Percentiles rank a stretch among this genome's conserved stretches.
phyloP scores from a whole-genome alignment of 1,140 invertebrate species.

The Neotoxoptera formosana region DNA sequence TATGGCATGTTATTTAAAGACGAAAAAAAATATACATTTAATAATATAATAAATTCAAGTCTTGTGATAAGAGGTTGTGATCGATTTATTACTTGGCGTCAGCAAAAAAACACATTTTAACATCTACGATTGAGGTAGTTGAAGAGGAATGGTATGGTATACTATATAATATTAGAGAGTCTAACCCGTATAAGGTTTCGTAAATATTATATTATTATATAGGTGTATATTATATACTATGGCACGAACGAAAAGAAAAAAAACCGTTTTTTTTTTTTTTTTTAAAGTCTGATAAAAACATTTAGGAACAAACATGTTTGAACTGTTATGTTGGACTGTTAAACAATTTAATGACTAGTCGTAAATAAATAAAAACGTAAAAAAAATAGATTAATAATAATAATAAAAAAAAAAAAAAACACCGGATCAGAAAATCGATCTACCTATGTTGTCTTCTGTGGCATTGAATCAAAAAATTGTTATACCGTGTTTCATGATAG shows the following conservation, averaged over 20 bases:
- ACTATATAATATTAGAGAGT: conserved; percentile 24
- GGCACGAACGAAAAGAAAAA: conserved; percentile 38
- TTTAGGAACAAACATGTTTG: conserved; percentile 47
- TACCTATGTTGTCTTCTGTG: not conserved
- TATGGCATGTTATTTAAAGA: not conserved
- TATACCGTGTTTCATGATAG: conserved; percentile 42
- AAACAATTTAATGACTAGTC: conserved; percentile 41
- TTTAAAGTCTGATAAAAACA: conserved; percentile 17
- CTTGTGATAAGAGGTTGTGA: conserved; percentile 9
- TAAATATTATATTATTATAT: conserved; percentile 6
- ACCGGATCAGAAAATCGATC: conserved; percentile 12
- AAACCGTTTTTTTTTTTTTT: not conserved
- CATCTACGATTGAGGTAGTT: conserved; percentile 44
- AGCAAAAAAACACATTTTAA: not conserved
- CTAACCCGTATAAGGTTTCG: not conserved
- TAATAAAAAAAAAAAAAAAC: not conserved
- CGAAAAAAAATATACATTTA: not conserved
- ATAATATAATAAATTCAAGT: not conserved
- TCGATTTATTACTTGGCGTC: not conserved
- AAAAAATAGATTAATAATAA: conserved; percentile 6
- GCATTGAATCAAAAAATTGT: not conserved
- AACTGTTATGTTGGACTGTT: conserved; percentile 34
- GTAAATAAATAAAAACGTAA: conserved; percentile 22
- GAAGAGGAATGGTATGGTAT: conserved; percentile 49
- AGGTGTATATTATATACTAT: conserved; percentile 35